Conservation (phyloP, 2,888 invertebrate species). For the Protodeltote pygarga region DNA sequence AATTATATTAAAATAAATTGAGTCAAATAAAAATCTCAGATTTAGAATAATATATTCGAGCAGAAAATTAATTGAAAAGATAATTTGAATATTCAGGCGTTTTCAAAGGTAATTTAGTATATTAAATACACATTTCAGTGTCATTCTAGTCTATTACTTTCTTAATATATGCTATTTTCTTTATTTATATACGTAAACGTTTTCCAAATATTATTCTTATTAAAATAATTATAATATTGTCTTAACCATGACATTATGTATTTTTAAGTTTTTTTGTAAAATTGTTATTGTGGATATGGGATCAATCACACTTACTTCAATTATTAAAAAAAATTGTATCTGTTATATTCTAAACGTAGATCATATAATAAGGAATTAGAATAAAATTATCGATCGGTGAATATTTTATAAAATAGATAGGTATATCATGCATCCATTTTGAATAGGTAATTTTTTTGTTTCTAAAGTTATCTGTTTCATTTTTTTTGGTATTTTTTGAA, state of each 20-base stretch:
- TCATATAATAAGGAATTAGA: conserved; percentile 11
- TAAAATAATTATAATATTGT: conserved; percentile 21
- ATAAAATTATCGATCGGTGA: too few relatives aligned
- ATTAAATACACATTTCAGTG: conserved; percentile 25
- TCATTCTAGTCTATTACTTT: conserved; percentile 43
- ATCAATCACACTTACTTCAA: conserved; percentile 50
- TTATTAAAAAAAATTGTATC: conserved; percentile 29
- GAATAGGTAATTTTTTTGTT: too few relatives aligned
- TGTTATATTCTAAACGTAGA: conserved; percentile 18
- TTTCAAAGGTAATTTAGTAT: conserved; percentile 15
- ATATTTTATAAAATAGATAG: too few relatives aligned
- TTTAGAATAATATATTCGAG: conserved; percentile 23
- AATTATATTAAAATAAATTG: conserved; percentile 28
- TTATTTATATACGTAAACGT: conserved; percentile 13
- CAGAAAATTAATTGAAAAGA: too few relatives aligned
- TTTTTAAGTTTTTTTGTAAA: conserved; percentile 28
- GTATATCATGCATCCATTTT: too few relatives aligned
- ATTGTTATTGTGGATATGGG: conserved; percentile 54
- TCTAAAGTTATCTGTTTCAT: too few relatives aligned
- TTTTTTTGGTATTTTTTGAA: too few relatives aligned
- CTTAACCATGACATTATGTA: conserved; percentile 40
- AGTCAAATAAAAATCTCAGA: conserved; percentile 17
- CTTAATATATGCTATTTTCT: conserved; percentile 6
- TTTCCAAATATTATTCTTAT: conserved; percentile 18
- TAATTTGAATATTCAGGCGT: conserved; percentile 1